Evolutionary conservation across 2,797 vertebrate genomes (phyloP).

Genomic region (Moxostoma hubbsi): DNA sequence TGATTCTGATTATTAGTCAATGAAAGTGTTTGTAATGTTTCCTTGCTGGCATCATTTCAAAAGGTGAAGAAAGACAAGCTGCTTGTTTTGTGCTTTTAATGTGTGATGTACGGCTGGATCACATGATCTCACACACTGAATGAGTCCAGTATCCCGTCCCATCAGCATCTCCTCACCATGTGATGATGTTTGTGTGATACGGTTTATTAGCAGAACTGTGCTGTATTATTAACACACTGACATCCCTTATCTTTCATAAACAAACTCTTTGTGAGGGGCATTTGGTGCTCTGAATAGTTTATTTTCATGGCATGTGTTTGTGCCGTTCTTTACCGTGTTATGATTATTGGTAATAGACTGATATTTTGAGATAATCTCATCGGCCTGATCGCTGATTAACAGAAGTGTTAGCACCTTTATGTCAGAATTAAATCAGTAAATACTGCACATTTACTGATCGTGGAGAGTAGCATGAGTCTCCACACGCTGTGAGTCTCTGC

Average conservation of each 20-base stretch:
- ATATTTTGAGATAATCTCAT: too few relatives aligned
- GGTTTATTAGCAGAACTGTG: neutral
- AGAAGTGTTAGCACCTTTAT: too few relatives aligned
- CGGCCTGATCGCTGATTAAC: too few relatives aligned
- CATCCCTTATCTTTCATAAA: neutral
- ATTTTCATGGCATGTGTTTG: too few relatives aligned
- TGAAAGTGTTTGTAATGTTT: neutral
- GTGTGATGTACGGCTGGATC: neutral
- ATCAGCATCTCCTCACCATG: neutral
- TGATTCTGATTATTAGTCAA: neutral
- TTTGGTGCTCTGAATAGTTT: neutral
- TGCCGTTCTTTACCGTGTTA: too few relatives aligned
- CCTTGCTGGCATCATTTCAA: neutral
- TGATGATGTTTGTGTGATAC: neutral
- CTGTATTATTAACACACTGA: neutral
- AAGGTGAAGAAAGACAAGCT: neutral
- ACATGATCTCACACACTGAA: constrained; percentile 5
- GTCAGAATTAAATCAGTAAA: too few relatives aligned
- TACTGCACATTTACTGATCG: too few relatives aligned
- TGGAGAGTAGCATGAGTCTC: too few relatives aligned
- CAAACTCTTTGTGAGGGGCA: neutral
- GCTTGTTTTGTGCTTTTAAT: neutral
- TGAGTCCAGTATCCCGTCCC: neutral
- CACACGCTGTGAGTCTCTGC: too few relatives aligned
- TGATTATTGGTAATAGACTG: too few relatives aligned